Evolutionary conservation across 2,888 invertebrate genomes (phyloP), one percentile per base, ranked within the genome.

Genomic region (Nephrotoma flavescens): DNA sequence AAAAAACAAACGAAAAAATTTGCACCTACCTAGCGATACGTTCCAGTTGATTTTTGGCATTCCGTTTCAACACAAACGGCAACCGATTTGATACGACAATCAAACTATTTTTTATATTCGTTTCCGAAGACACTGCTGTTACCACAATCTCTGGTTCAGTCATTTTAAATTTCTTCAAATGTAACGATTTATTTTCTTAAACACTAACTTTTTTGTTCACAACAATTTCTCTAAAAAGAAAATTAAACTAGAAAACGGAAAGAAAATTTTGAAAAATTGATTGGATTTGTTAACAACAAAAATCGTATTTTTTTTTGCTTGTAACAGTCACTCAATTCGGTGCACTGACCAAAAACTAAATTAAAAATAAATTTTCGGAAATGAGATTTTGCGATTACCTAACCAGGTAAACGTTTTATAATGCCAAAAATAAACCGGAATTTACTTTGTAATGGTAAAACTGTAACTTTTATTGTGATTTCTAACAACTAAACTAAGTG

Each of bases 71-170:
- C 88, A 97, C 96, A 92, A 97, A 97, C 6, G 97, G 97, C 90
- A 97, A 92, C 89, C 97, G 93, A 92, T 97, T 97, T 88, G 97
- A 97, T 87, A 97, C 97, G 89, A 97, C 97, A 90, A 97, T 97
- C 94, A 97, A 95, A 90, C 95, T 96, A 89, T 95, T 95, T 89
- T 94, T 94, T 6, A 90, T 89, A 41, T 89, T 88, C 0, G 90
- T 89, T 88, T 92, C 92, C 31, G 41, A 84, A 3, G 89, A 89
- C 86, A 90, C 89, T 87, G 92, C 91, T 44, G 71, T 71, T 71
- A 71, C 71, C 71, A 71, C 71, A 71, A 71, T 71, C 71, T 71
- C 71, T 31, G 71, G 71, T 71, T 71, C 71, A 31, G 71, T 71
- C 71, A 71, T 71, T 71, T 71, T 31, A 71, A 71, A 9, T 71